Conservation (phyloP, 2,888 invertebrate species). For the Cloeon dipterum region DNA sequence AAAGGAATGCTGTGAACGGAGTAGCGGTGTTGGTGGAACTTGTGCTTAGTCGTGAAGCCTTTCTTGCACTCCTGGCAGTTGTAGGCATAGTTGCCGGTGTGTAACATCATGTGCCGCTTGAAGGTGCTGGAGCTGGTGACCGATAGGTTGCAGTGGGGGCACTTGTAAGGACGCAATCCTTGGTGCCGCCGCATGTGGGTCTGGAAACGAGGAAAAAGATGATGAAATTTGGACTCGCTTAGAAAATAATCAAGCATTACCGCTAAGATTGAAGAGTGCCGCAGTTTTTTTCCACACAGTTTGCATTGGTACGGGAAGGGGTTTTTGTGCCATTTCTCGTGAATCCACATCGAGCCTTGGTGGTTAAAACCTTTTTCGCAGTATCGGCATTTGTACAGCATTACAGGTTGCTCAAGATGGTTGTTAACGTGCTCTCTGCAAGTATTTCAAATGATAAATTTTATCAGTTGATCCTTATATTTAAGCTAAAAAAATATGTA, state of each 20-base stretch:
- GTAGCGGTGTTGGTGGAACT: constrained; percentile 8
- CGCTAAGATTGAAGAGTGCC: constrained; percentile 10
- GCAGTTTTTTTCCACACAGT: constrained; percentile 9
- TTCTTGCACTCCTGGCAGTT: constrained; percentile 9
- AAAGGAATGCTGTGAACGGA: constrained; percentile 7
- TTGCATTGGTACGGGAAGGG: constrained; percentile 10
- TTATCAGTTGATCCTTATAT: too few species aligned
- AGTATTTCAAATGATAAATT: too few species aligned
- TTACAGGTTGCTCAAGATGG: constrained; percentile 9
- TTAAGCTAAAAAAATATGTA: too few species aligned
- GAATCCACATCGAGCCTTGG: constrained; percentile 10
- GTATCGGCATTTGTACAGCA: constrained; percentile 10
- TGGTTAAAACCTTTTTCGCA: constrained; percentile 10
- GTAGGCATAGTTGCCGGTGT: constrained; percentile 10
- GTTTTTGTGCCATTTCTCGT: constrained; percentile 10
- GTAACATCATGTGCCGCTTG: constrained; percentile 18
- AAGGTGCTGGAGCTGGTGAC: constrained; percentile 20
- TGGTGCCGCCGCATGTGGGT: constrained; percentile 22
- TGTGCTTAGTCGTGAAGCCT: constrained; percentile 10
- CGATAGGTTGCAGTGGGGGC: constrained; percentile 19
- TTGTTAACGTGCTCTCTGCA: constrained; percentile 9
- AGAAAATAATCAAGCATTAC: too few species aligned
- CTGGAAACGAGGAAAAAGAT: too few species aligned
- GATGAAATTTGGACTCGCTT: too few species aligned
- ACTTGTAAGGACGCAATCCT: constrained; percentile 21